These are phyloP conservation scores for Tor tambroides DNA, from an alignment of 2,113 vertebrate species.

Conservation along the genomic window DNA sequence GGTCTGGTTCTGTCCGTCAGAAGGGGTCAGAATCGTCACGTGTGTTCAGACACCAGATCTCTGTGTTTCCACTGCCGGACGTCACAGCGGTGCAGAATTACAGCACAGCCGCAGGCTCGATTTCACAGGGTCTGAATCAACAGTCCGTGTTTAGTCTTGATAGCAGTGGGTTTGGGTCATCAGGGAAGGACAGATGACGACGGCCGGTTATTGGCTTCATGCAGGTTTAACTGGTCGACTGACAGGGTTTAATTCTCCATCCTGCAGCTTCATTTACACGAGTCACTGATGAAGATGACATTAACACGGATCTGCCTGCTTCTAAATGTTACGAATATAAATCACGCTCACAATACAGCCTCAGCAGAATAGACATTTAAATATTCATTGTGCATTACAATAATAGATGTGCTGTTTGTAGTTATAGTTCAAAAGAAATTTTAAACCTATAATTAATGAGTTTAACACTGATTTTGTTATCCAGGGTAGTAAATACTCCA, in stretches of 20 bases:
- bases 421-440: background rate
- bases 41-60: background rate
- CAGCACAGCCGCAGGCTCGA: background rate
- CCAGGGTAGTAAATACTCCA: background rate
- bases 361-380: background rate
- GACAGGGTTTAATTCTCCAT: background rate
- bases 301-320: background rate
- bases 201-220: background rate
- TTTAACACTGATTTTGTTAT: background rate
- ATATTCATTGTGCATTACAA: background rate
- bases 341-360: background rate
- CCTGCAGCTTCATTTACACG: background rate
- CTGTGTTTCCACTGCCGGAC: slow-evolving; percentile 3
- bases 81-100: slow-evolving; percentile 3
- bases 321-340: background rate
- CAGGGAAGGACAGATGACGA: background rate
- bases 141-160: background rate
- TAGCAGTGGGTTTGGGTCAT: background rate
- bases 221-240: background rate
- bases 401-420: background rate
- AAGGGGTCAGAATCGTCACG: background rate
- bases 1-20: background rate
- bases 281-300: background rate
- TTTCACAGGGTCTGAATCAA: background rate
- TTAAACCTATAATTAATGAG: background rate